Evolutionary conservation across 2,888 invertebrate genomes (phyloP).

Genomic region (Aricia artaxerxes): DNA sequence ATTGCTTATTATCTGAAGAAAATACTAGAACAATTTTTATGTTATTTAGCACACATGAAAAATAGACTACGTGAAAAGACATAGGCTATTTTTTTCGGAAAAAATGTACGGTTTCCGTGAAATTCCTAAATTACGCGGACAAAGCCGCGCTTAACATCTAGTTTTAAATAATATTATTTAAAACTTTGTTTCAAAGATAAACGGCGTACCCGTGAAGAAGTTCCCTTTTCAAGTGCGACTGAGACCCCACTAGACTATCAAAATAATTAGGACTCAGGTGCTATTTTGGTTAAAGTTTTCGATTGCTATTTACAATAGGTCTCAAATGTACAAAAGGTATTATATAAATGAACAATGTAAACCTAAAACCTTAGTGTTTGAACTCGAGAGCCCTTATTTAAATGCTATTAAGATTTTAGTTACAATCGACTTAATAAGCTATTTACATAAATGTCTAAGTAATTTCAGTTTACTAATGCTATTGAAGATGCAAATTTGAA

Average conservation of each 20-base stretch:
- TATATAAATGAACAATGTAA: background rate
- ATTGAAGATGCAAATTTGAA: constrained; percentile 5
- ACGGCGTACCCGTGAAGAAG: background rate
- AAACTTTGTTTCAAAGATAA: no score
- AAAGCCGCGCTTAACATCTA: no score
- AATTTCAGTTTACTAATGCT: constrained; percentile 8
- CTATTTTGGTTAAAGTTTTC: background rate
- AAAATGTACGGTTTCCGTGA: no score
- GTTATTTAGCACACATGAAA: no score
- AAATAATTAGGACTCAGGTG: background rate
- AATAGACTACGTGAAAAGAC: no score
- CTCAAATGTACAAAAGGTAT: background rate
- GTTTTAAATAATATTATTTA: no score
- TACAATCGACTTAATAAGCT: constrained; percentile 14
- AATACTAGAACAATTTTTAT: no score
- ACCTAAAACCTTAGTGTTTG: background rate
- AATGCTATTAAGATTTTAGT: constrained; percentile 12
- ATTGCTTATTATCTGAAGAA: no score
- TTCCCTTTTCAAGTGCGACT: background rate
- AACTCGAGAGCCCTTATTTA: background rate
- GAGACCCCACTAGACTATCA: background rate
- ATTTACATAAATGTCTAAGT: constrained; percentile 16
- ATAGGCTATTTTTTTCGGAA: no score
- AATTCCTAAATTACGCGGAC: no score
- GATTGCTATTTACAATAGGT: background rate